Evolutionary conservation across 2,113 vertebrate species (phyloP).

Genomic region (Solenodon paradoxus): DNA sequence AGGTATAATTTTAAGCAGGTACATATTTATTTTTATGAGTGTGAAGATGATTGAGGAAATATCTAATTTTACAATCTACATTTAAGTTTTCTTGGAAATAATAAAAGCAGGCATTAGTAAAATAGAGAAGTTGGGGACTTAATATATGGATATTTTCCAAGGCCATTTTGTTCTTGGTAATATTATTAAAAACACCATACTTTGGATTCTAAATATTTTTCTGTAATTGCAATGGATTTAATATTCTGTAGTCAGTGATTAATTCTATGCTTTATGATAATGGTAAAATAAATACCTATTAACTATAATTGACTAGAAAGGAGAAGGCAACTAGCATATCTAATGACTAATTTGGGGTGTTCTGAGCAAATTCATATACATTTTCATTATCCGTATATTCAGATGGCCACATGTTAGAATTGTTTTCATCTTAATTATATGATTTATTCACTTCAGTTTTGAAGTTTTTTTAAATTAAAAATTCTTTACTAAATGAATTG

Average conservation of each 20-base stretch:
- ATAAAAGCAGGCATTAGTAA: background rate
- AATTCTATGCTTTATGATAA: constrained; percentile 71
- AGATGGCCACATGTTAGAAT: background rate
- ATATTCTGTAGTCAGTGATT: constrained; percentile 58
- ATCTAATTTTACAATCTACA: background rate
- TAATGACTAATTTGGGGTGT: constrained; percentile 54
- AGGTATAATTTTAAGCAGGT: background rate
- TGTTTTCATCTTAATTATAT: background rate
- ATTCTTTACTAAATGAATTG: background rate
- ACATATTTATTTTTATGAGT: background rate
- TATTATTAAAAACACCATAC: constrained; percentile 56
- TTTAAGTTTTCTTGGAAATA: constrained; percentile 22
- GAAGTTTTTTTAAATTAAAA: background rate
- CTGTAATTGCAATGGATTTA: constrained; percentile 63
- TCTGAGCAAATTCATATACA: constrained; percentile 24
- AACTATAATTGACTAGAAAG: constrained; percentile 48
- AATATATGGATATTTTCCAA: constrained; percentile 6
- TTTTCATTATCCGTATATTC: constrained; percentile 34
- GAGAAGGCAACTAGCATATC: background rate
- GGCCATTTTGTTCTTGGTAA: constrained; percentile 65
- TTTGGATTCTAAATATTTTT: constrained; percentile 75
- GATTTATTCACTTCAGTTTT: background rate
- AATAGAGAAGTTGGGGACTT: background rate
- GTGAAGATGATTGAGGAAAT: background rate
- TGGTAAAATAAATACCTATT: constrained; percentile 58